Evolutionary conservation across 2,888 invertebrate genomes (phyloP).

Genomic region (Macroteleia sp.): DNA sequence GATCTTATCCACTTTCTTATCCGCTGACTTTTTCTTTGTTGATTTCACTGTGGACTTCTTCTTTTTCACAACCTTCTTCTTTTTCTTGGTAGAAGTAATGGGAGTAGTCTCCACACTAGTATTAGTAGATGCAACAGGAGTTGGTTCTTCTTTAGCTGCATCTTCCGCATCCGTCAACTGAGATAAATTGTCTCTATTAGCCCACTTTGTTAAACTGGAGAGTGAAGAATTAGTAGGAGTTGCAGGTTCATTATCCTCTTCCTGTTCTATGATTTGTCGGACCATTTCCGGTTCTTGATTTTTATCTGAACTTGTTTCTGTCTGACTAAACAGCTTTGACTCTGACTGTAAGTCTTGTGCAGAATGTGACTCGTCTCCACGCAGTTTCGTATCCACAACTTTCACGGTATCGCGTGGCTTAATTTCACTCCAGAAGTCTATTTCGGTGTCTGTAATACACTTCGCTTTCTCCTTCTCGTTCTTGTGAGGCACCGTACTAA

Average conservation of each 20-base stretch:
- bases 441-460: conserved; percentile 67
- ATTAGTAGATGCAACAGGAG: conserved; percentile 56
- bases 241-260: conserved; percentile 69
- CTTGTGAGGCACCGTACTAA: conserved; percentile 28
- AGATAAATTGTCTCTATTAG: conserved; percentile 74
- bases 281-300: conserved; percentile 38
- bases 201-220: conserved; percentile 76
- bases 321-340: neutral
- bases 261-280: conserved; percentile 37
- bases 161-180: conserved; percentile 70
- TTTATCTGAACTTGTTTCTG: no score
- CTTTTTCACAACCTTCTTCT: conserved; percentile 74
- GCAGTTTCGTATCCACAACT: conserved; percentile 71
- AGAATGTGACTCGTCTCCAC: conserved; percentile 39
- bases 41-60: conserved; percentile 76
- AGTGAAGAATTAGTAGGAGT: conserved; percentile 73
- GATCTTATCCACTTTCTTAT: no score
- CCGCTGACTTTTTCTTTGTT: conserved; percentile 41
- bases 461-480: conserved; percentile 57
- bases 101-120: conserved; percentile 68
- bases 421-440: conserved; percentile 82
- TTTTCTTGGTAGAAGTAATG: conserved; percentile 71
- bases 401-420: conserved; percentile 69
- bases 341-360: conserved; percentile 20
- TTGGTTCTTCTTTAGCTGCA: conserved; percentile 48